A percentile compares a stretch with the other conserved stretches of the same genome.
These are phyloP conservation scores for Melanaphis sacchari DNA, from an alignment of 1,140 invertebrate genomes.

Conservation along the genomic window DNA sequence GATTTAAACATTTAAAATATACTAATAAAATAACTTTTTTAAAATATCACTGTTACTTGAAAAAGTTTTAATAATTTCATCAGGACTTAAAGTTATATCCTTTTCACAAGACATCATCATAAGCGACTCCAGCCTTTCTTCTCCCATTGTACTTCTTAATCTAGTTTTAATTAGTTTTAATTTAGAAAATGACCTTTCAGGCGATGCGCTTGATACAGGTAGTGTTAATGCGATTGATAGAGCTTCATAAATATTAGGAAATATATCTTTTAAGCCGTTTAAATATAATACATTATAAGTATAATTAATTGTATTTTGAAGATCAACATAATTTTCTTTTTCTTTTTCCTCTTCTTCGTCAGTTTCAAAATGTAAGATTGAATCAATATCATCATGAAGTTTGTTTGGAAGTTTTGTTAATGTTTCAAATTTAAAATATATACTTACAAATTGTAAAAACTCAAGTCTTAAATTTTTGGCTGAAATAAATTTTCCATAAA, in stretches of 20 bases:
- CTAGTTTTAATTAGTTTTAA: neutral
- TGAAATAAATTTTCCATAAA: neutral
- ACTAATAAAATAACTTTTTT: too few species aligned
- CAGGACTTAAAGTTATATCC: neutral
- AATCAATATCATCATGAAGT: neutral
- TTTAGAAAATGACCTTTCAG: neutral
- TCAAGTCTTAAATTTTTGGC: neutral
- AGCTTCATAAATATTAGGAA: neutral
- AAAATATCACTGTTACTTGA: too few species aligned
- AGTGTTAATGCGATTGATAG: neutral
- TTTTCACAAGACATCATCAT: neutral
- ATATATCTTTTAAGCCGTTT: neutral
- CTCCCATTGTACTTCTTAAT: neutral
- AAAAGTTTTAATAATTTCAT: too few species aligned
- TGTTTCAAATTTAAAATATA: neutral
- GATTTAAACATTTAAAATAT: too few species aligned
- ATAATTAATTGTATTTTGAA: neutral
- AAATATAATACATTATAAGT: neutral
- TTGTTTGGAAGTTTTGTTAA: neutral
- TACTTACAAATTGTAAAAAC: neutral
- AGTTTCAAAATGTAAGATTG: neutral
- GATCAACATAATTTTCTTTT: neutral
- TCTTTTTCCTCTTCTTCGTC: neutral
- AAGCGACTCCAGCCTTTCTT: neutral
- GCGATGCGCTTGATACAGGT: neutral